Evolutionary conservation across 2,797 vertebrate species (phyloP), one percentile per base, ranked within the genome.

Genomic region (Choloepus didactylus): DNA sequence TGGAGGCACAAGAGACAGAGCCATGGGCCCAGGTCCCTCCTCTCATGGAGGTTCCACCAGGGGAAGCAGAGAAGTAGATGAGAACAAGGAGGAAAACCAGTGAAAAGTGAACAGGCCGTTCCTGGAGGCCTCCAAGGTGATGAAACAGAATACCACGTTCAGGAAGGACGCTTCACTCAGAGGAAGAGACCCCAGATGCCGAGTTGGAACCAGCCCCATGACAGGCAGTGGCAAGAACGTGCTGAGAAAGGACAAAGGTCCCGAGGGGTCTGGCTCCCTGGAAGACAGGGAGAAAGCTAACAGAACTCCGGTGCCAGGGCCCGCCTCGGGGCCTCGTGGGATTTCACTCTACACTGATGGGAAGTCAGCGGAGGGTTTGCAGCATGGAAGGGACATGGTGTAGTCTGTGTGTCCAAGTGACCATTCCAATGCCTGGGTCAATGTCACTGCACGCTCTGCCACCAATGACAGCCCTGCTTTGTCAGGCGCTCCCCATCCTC

Each of bases 251-350:
- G 23, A 25, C 73, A 0, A 29, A 64, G 31, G 60, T 4, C 82
- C 54, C 25, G 8, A 2, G 38, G 7, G 16, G 4, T 6, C n/a
- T 23, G 54, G 23, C 21, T 72, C 62, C 25, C 62, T 31, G 62
- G 44, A 66, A 35, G 51, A 7, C 29, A 62, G 60, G 83, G 60
- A 59, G 66, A 27, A 60, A n/a, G 21, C 56, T 46, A 27, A 54
- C 0, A 9, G 41, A 44, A 15, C 56, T 44, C 21, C 64, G 25
- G 44, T 8, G 6, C 38, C 21, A 14, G 23, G 21, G 7, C n/a
- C 0, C 25, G 6, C 3, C 1, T 1, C 0, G 4, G 56, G 18
- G 1, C 2, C 72, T 66, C 3, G 0, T 35, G 1, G 27, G 73
- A 41, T 11, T 41, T 25, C 16, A n/a, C 2, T 35, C 38, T 49